Evolutionary conservation across 1,140 invertebrate genomes (phyloP), one percentile per base, ranked within the genome.

Genomic region (Eciton burchellii): DNA sequence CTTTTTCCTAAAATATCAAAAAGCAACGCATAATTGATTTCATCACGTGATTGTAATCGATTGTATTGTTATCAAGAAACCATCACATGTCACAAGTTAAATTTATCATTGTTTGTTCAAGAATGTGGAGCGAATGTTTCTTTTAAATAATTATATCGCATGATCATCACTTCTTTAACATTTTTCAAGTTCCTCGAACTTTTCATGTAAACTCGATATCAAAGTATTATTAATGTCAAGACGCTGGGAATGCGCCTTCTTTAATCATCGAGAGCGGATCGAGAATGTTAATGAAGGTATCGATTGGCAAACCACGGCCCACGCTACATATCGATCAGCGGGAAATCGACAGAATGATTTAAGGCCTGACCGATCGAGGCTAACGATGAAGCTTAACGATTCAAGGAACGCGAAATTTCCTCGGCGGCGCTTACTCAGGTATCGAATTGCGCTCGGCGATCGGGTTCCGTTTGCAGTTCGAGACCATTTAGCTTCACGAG

Each of bases 391-490:
- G 84, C 82, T 86, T 86, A 87, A 84, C 85, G 82, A 88, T 88
- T 88, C 85, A 52, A 72, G 57, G 85, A 87, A 87, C 68, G 68
- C 81, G 73, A 73, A 77, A 84, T 88, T 88, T 87, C 85, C 74
- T 84, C 68, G 43, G 35, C 47, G 71, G 68, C 79, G 86, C 2
- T 86, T 87, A 83, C 74, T 77, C 54, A 86, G 68, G 73, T 87
- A 87, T 87, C 86, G 84, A 87, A 84, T 83, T 66, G 84, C 49
- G 35, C 68, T 72, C 59, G 57, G 72, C 43, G 66, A 83, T 66
- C 54, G 57, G 43, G 19, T 19, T 77, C 71, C 62, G 41, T 60
- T 73, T 54, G 79, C 73, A 87, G 83, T 65, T 84, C 65, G 56
- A 72, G 63, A 81, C 84, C 82, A 87, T 88, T 87, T 88, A 88